Evolutionary conservation across 2,797 vertebrate species (phyloP).

Genomic region (Thalassophryne amazonica): DNA sequence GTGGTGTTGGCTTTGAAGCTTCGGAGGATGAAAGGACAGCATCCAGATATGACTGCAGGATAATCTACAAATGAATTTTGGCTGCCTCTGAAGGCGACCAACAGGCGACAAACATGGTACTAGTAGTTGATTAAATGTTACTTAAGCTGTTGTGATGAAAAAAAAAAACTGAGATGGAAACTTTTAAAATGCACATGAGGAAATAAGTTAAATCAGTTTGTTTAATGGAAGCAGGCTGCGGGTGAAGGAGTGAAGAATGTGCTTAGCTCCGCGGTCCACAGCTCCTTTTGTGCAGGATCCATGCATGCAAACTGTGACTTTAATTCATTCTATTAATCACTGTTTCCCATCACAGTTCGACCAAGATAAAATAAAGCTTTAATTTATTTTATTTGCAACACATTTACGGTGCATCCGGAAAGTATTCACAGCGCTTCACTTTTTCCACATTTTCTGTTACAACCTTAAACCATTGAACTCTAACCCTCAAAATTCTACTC

Average conservation of each 20-base stretch:
- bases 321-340: conserved; percentile 37
- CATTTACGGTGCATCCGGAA: no score
- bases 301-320: conserved; percentile 19
- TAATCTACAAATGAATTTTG: conserved; percentile 64
- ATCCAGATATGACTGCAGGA: conserved; percentile 72
- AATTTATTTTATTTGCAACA: no score
- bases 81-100: conserved; percentile 60
- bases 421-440: no score
- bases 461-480: no score
- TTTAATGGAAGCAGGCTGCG: conserved; percentile 61
- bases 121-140: conserved; percentile 61
- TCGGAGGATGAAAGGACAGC: conserved; percentile 60
- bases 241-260: conserved; percentile 20
- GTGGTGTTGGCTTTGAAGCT: conserved; percentile 65
- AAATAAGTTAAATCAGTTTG: conserved; percentile 53
- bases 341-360: conserved; percentile 21
- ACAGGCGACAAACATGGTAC: conserved; percentile 64
- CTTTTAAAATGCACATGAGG: conserved; percentile 41
- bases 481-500: no score
- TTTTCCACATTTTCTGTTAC: no score
- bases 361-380: conserved; percentile 9
- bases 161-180: conserved; percentile 41
- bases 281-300: conserved; percentile 32
- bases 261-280: conserved; percentile 9
- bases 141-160: conserved; percentile 48